Evolutionary conservation across 53 echinoderm and acorn worm species (phyloP).

Genomic region (Patiria pectinifera): DNA sequence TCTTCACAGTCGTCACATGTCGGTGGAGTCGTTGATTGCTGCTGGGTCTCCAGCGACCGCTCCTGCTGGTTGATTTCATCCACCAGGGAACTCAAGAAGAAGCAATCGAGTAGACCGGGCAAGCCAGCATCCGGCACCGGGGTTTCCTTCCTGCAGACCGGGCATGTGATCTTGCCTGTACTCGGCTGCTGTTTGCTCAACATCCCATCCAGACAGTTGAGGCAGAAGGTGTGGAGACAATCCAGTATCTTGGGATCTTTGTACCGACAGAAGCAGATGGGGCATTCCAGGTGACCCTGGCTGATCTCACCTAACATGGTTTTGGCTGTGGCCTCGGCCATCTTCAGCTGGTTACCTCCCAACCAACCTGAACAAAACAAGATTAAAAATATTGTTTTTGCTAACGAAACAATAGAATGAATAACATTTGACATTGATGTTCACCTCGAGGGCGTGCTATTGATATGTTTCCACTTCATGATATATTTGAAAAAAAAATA

Average conservation of each 20-base stretch:
- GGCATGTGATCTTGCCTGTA: too few relatives aligned
- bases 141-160: too few relatives aligned
- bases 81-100: too few relatives aligned
- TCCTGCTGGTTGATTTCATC: not conserved
- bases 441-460: too few relatives aligned
- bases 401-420: too few relatives aligned
- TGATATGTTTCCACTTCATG: too few relatives aligned
- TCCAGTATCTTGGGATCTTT: not conserved
- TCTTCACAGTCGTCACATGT: not conserved
- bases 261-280: slow-evolving; percentile 30
- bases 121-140: too few relatives aligned
- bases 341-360: not conserved
- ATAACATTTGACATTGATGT: too few relatives aligned
- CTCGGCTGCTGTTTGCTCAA: too few relatives aligned
- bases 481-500: too few relatives aligned
- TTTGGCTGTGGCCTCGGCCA: not conserved
- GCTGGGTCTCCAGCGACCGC: not conserved
- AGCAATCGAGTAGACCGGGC: too few relatives aligned
- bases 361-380: not conserved
- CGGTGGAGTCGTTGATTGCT: not conserved
- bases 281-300: slow-evolving; percentile 28
- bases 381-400: too few relatives aligned
- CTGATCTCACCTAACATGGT: slow-evolving; percentile 1
- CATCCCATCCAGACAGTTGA: slow-evolving; percentile 6
- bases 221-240: slow-evolving; percentile 44